Base-by-base conservation (phyloP, 2,888 invertebrate genomes). In the Bruchidius siliquastri region DNA sequence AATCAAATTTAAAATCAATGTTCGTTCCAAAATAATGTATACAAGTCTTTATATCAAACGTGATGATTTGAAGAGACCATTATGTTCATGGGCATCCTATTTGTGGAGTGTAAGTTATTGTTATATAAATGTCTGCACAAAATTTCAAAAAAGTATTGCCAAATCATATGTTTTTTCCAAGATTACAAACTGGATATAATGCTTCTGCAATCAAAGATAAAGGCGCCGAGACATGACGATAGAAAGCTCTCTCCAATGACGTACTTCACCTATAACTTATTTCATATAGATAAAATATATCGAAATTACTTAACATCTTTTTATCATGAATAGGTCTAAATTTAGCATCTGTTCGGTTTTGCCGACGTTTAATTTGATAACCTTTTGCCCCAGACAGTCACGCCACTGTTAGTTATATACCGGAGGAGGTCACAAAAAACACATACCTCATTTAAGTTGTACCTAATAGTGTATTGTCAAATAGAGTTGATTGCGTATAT, bases 111-210 rank as follows among this genome's bases (percentile, higher is more conserved):
- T n/a, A n/a, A n/a, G n/a, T n/a, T n/a, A n/a, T n/a, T n/a, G n/a
- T n/a, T n/a, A n/a, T n/a, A n/a, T n/a, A n/a, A n/a, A n/a, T n/a
- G n/a, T n/a, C n/a, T n/a, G n/a, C n/a, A n/a, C n/a, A n/a, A n/a
- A n/a, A n/a, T n/a, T n/a, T n/a, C n/a, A 90, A 90, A 85, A 86
- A 83, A 76, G 79, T 49, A 18, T 49, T 8, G 18, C 18, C 3
- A 49, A 18, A 49, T 49, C 49, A 49, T 13, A 13, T 49, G 18
- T 13, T 8, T 49, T 26, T 18, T 30, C 30, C 49, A 49, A 49
- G 13, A 49, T 49, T 13, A 49, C 18, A 13, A 13, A 13, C 18
- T 18, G 30, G 4, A 30, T 30, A 30, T 30, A n/a, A n/a, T n/a
- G 30, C 8, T 49, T 18, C 6, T 3, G 6, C 49, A 49, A 49